Evolutionary conservation across 1,140 invertebrate genomes (phyloP), one percentile per base, ranked within the genome.

Genomic region (Cydia pomonella): DNA sequence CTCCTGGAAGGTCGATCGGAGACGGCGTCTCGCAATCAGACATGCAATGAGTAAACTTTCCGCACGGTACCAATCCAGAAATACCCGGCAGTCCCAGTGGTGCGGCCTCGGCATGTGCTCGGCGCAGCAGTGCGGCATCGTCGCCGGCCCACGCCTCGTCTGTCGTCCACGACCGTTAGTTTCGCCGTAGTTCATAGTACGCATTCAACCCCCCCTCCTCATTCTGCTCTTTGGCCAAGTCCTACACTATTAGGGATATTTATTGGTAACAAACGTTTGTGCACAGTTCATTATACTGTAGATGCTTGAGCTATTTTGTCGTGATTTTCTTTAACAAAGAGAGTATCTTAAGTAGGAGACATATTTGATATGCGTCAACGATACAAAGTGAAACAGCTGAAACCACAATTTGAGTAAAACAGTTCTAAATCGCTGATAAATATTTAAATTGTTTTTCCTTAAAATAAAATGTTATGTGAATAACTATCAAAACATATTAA

Each of bases 61-160:
- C 91, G 84, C 91, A 92, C 91, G 91, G 89, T 92, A 92, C 89
- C 82, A 92, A 90, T 91, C 91, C 88, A 85, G 83, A 91, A 92
- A 92, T 92, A 92, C 80, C 81, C 84, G 77, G 78, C 82, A 79
- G 85, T 80, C 83, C 84, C 80, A 27, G 44, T 83, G 81, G 75
- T 76, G 72, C 74, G 75, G 79, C 79, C 79, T 69, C 78, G 77
- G 75, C 79, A 73, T 78, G 76, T 74, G 75, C 73, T 78, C 63
- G 66, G 72, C 75, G 53, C 53, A 59, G 53, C 53, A 23, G 16
- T 59, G 53, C 53, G 72, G 75, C 64, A 41, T 71, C 44, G 44
- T 25, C n/a, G 23, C 38, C 73, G 73, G 53, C 77, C 75, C 77
- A 75, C 80, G 78, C 59, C 66, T n/a, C 25, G 64, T 71, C 64